Conservation (phyloP, 1,140 invertebrate genomes). For the Formica exsecta region DNA sequence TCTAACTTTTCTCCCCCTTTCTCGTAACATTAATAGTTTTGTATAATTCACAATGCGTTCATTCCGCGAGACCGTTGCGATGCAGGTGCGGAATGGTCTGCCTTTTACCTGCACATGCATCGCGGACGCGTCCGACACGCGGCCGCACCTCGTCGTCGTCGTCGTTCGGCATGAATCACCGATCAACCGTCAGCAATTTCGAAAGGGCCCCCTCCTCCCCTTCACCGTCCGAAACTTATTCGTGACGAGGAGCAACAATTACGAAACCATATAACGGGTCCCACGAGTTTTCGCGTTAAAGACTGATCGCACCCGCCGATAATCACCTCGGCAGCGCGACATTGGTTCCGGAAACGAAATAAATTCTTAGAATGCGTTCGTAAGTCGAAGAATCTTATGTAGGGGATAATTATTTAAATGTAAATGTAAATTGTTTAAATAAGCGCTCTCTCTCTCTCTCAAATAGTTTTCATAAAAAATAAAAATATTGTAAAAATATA, state of each 20-base stretch:
- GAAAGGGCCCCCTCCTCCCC: slow-evolving; percentile 21
- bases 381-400: not conserved
- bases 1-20: not conserved
- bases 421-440: not conserved
- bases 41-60: slow-evolving; percentile 29
- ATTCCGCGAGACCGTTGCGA: slow-evolving; percentile 42
- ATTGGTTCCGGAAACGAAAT: slow-evolving; percentile 30
- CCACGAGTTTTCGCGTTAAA: slow-evolving; percentile 54
- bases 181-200: slow-evolving; percentile 72
- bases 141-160: slow-evolving; percentile 55
- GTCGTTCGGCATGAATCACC: slow-evolving; percentile 78
- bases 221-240: slow-evolving; percentile 29
- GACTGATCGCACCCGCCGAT: slow-evolving; percentile 48
- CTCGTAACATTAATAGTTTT: not conserved
- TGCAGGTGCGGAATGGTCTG: slow-evolving; percentile 64
- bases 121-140: slow-evolving; percentile 57
- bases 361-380: slow-evolving; percentile 6
- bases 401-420: not conserved
- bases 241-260: slow-evolving; percentile 69
- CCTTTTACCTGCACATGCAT: slow-evolving; percentile 48
- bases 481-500: no score
- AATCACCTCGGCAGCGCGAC: slow-evolving; percentile 19
- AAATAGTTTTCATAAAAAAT: not conserved
- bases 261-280: slow-evolving; percentile 68
- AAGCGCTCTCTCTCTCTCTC: not conserved